Base-by-base conservation (phyloP, 23 tunicate species). In the Styela plicata region DNA sequence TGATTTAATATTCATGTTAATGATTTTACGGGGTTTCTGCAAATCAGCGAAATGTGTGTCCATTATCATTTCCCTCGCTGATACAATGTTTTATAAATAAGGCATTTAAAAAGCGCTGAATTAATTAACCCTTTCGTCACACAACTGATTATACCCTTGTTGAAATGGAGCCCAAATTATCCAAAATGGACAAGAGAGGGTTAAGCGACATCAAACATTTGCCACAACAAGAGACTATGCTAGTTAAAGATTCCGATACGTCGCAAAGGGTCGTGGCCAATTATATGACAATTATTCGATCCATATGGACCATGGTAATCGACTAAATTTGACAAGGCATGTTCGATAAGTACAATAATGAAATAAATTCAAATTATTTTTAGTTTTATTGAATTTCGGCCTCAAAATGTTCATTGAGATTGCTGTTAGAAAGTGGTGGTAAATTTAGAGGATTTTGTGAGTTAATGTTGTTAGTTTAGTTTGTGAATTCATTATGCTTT, bases 271-370 rank as follows among this genome's bases (percentile, higher is more conserved):
- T 71, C 81, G 81, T 31, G 33, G 81, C 27, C 81, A 76, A 53
- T 76, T 76, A 76, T 67, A 44, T 19, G 37, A 76, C 37, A 57
- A 76, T 76, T 76, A 76, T 53, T 27, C 63, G 27, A 52, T n/a
- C 67, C 81, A 76, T 76, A 76, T 53, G 81, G 81, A 20, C 30
- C 81, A 29, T 76, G 81, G 37, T 76, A 76, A 76, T 76, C 37
- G 81, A 1, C 66, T 53, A 53, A 76, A 76, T 53, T 76, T 21
- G 81, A 44, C 66, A 57, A 53, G 53, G 66, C 13, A 44, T 44
- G 57, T 44, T 44, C 10, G 13, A 13, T 44, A 44, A 44, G 57
- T 44, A 44, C 13, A 44, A 44, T 21, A 62, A 23, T 67, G 22
- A 16, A 67, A 67, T 67, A 44, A 44, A 5, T 44, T 44, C 57